Percentiles rank a stretch among this genome's conserved stretches.
Evolutionary conservation across 2,888 invertebrate genomes (phyloP).

Genomic region (Tenthredo scrophulariae): DNA sequence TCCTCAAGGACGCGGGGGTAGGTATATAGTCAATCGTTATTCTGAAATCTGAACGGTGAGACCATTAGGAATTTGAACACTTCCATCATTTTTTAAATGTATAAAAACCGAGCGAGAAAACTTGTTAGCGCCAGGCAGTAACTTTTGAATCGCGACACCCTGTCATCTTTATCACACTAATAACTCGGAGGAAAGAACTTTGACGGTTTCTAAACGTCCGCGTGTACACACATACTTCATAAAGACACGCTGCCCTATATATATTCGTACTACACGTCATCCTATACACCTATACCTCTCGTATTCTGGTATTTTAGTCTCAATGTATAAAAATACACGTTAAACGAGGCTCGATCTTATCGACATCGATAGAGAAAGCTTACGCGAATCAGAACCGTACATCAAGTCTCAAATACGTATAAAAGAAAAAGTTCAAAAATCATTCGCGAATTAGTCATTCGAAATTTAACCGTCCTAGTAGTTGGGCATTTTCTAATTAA

Average conservation of each 20-base stretch:
- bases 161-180: slow-evolving; percentile 32
- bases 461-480: not conserved
- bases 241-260: not conserved
- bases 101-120: not conserved
- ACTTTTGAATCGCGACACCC: slow-evolving; percentile 29
- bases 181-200: slow-evolving; percentile 15
- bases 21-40: not conserved
- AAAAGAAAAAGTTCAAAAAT: not conserved
- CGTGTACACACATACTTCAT: not conserved
- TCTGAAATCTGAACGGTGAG: not conserved
- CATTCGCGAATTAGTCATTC: not conserved
- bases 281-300: not conserved
- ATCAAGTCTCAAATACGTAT: not conserved
- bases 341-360: slow-evolving; percentile 2
- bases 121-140: slow-evolving; percentile 19
- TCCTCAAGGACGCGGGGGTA: not conserved
- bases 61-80: not conserved
- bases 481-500: not conserved
- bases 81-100: not conserved
- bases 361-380: not conserved
- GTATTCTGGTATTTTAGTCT: slow-evolving; percentile 26
- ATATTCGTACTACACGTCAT: not conserved
- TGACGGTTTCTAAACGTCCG: slow-evolving; percentile 14
- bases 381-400: not conserved
- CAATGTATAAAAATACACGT: slow-evolving; percentile 4